Percentiles rank a stretch among this genome's conserved stretches.
Evolutionary conservation across 2,797 vertebrate genomes (phyloP).

Genomic region (Danio albolineatus): DNA sequence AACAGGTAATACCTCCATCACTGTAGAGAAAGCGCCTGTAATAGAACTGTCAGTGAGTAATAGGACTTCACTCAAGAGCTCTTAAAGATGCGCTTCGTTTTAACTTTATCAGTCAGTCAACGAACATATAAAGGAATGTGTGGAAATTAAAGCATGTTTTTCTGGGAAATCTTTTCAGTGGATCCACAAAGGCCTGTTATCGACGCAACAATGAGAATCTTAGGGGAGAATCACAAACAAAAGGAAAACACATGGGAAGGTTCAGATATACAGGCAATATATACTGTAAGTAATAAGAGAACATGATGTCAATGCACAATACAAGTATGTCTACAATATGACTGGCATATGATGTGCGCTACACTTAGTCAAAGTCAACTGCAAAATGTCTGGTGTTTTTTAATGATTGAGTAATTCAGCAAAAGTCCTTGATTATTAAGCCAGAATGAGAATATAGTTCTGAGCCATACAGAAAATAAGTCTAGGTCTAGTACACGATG

Average conservation of each 20-base stretch:
- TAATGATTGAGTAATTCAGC: no score
- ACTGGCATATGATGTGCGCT: no score
- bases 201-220: neutral
- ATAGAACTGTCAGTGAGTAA: constrained; percentile 52
- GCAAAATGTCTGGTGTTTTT: no score
- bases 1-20: constrained; percentile 43
- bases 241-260: neutral
- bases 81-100: constrained; percentile 23
- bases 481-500: no score
- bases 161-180: constrained; percentile 8
- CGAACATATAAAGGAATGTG: neutral
- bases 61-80: constrained; percentile 40
- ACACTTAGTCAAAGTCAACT: no score
- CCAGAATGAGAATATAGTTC: no score
- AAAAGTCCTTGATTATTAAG: no score
- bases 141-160: constrained; percentile 38
- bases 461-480: no score
- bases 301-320: neutral
- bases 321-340: neutral
- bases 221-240: neutral
- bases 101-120: constrained; percentile 48
- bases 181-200: constrained; percentile 2
- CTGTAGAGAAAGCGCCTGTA: constrained; percentile 39
- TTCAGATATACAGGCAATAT: neutral
- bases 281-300: no score